Base-by-base conservation (phyloP, 2,888 invertebrate genomes). In the Nephrotoma appendiculata region DNA sequence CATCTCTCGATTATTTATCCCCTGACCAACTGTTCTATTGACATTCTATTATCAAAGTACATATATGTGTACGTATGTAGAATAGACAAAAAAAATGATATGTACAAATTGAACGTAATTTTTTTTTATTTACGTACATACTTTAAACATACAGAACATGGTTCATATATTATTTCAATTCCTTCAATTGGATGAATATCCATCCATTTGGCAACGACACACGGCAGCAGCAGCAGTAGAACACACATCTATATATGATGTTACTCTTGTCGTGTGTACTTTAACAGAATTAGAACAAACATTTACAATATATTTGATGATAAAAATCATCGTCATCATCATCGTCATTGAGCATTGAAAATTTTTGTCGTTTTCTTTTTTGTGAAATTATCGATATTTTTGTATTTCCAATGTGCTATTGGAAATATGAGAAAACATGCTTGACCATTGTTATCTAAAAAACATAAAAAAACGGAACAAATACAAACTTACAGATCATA, bases 21-120 rank as follows among this genome's bases (percentile, higher is more conserved):
- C 31, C 71, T 84, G 84, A 84, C 84, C 84, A 84, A 84, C 41
- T 84, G 84, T 84, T 84, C 84, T 84, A 84, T 84, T 84, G 84
- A 84, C 84, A 84, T 84, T 84, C 84, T 84, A 42, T 84, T 84
- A 84, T 84, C 42, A 84, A 43, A 84, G 84, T 5, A 84, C 15
- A 84, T 15, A 84, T 15, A 84, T 43, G 9, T 84, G 7, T 84
- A 12, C 5, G n/a, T 84, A 42, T 84, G 42, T 84, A 41, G 12
- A 41, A 83, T 41, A 84, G 7, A 31, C 31, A 31, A n/a, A 57
- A 4, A 52, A 9, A 71, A 71, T 2, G 31, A 71, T 31, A 71
- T 31, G 6, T 71, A 31, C 71, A 71, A 84, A 84, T 84, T 84
- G 84, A 84, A 84, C 84, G 42, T 84, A 84, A 84, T 84, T 84